Conservation (phyloP, 2,113 vertebrate genomes). For the Uria lomvia region DNA sequence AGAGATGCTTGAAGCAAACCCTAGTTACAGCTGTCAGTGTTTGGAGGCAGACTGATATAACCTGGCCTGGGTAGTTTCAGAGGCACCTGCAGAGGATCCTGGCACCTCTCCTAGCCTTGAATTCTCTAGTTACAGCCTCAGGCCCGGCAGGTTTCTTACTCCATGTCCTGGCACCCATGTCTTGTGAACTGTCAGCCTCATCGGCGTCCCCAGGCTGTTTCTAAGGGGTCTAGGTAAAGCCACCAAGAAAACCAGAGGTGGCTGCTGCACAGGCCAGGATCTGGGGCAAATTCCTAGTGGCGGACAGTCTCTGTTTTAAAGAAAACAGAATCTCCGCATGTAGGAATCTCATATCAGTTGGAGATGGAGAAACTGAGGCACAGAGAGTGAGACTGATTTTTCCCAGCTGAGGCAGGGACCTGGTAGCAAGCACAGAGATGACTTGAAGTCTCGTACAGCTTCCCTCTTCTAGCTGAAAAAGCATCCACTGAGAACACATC, state of each 20-base stretch:
- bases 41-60: not conserved
- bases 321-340: not conserved
- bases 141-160: not conserved
- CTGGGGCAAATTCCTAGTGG: not conserved
- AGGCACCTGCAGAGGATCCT: not conserved
- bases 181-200: not conserved
- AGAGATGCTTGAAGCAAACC: not conserved
- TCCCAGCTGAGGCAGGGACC: not conserved
- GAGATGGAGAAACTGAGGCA: not conserved
- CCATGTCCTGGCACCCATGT: not conserved
- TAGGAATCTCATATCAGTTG: not conserved
- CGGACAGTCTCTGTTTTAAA: not conserved
- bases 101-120: not conserved
- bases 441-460: fast-evolving
- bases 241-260: not conserved
- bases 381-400: not conserved
- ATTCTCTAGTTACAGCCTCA: not conserved
- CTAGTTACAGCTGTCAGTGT: not conserved
- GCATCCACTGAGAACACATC: not conserved
- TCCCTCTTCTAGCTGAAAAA: not conserved
- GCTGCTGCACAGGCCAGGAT: not conserved
- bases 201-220: not conserved
- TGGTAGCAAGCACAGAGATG: not conserved
- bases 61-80: not conserved
- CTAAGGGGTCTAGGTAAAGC: not conserved